Percentiles rank a stretch among this genome's conserved stretches.
phyloP scores from a whole-genome alignment of 2,113 vertebrate genomes.

The Burhinus bistriatus region DNA sequence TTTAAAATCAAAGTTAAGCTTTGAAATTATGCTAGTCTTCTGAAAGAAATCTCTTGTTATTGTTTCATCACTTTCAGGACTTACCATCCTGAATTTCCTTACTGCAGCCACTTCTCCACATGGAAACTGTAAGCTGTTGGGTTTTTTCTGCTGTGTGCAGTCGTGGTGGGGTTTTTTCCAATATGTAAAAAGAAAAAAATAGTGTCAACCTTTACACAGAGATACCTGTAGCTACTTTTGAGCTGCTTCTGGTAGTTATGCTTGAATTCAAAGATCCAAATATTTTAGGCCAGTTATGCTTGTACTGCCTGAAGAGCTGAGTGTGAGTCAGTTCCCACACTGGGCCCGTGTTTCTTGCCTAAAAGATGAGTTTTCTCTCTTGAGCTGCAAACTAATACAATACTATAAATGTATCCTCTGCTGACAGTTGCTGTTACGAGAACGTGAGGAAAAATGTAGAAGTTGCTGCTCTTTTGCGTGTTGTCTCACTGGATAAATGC shows the following conservation, averaged over 20 bases:
- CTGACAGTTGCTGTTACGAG: not conserved
- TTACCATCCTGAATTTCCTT: not conserved
- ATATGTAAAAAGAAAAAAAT: not conserved
- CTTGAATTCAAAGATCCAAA: not conserved
- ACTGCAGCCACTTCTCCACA: not conserved
- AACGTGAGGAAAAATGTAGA: not conserved
- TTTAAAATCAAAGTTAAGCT: not conserved
- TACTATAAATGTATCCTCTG: not conserved
- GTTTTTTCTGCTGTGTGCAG: not conserved
- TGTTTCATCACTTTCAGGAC: not conserved
- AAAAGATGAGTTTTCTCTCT: not conserved
- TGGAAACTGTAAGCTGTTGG: not conserved
- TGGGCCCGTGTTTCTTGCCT: not conserved
- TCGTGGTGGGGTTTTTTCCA: accelerated
- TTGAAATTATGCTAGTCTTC: not conserved
- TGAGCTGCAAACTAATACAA: not conserved
- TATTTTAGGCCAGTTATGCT: not conserved
- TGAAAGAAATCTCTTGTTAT: not conserved
- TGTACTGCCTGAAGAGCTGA: not conserved
- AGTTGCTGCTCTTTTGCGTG: not conserved
- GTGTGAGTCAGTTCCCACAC: not conserved
- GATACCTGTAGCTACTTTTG: not conserved
- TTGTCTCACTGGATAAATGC: not conserved
- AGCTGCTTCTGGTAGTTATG: not conserved
- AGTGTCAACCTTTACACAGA: not conserved